Base-by-base conservation (phyloP, 30 jellyfish, hydroid and myxozoan genomes). In the Aurelia sp. region DNA sequence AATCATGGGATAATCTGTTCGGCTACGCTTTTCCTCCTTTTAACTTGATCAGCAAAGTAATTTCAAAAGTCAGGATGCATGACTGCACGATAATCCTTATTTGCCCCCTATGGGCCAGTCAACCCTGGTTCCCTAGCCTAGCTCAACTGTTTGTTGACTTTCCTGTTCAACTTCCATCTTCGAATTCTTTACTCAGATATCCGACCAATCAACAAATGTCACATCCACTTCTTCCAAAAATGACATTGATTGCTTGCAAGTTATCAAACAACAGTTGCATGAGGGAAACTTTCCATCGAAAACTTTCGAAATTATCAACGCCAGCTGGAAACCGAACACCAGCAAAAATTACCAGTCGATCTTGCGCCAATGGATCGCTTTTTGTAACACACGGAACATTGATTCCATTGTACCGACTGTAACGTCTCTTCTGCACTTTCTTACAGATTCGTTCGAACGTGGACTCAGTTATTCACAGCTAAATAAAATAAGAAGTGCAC, bases 1-100 rank as follows among this genome's bases (percentile, higher is more conserved):
- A 68, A 38, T 8, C 40, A 12, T 81, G 91, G 85, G 67, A 59
- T 30, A 19, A 52, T 8, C 12, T 22, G 48, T 81, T 51, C 74
- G 71, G 76, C 40, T 81, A 81, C 57, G 91, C 91, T 52, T 81
- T 81, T 31, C 85, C 91, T 31, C 91, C 91, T 41, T 81, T 81
- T 72, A 81, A 69, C 78, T 63, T 35, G 35, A 67, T 81, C 16
- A 72, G 84, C 68, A 52, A 57, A 53, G 80, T 72, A 8, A 44
- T 81, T 8, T 16, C 48, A 51, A 65, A 81, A 53, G 50, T 81
- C 10, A 0, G 18, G 33, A 70, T 50, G 19, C 78, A 81, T 31
- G 21, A 15, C 15, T 47, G 63, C 59, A 18, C 20, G 24, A 67
- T 67, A 47, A 60, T 81, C 5, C 77, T 81, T 4, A 55, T 81